phyloP scores from a whole-genome alignment of 2,113 vertebrate species.

The Chunga burmeisteri region DNA sequence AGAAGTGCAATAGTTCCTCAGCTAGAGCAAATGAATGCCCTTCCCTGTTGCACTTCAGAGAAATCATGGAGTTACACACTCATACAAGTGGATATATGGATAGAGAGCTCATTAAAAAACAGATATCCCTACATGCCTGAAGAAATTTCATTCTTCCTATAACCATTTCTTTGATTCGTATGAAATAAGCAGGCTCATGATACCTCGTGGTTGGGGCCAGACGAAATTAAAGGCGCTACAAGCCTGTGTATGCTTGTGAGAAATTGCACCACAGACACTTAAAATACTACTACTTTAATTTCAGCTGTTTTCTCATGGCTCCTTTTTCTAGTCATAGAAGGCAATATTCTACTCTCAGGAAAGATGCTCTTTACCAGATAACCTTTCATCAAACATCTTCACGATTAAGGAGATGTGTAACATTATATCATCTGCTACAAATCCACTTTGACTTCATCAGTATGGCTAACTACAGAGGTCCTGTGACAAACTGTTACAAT shows the following conservation, averaged over 20 bases:
- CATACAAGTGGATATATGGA: neutral
- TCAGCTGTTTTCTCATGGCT: neutral
- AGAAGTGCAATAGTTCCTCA: neutral
- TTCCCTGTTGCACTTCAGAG: neutral
- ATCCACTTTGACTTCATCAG: neutral
- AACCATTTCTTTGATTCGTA: neutral
- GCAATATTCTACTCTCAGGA: neutral
- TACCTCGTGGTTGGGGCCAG: fast-evolving
- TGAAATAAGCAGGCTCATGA: neutral
- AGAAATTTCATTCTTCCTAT: neutral
- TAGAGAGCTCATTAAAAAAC: neutral
- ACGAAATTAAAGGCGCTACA: neutral
- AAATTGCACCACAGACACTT: neutral
- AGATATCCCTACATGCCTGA: neutral
- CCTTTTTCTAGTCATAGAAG: neutral
- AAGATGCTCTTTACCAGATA: neutral
- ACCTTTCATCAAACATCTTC: neutral
- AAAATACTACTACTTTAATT: neutral
- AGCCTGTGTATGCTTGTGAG: neutral
- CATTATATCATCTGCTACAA: neutral
- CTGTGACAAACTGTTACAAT: fast-evolving
- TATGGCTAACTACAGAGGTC: neutral
- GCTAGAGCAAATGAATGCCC: neutral
- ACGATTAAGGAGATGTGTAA: neutral
- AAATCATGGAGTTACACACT: neutral